Evolutionary conservation across 2,797 vertebrate genomes (phyloP), one percentile per base, ranked within the genome.

Genomic region (Stomatorhinus walkeri): DNA sequence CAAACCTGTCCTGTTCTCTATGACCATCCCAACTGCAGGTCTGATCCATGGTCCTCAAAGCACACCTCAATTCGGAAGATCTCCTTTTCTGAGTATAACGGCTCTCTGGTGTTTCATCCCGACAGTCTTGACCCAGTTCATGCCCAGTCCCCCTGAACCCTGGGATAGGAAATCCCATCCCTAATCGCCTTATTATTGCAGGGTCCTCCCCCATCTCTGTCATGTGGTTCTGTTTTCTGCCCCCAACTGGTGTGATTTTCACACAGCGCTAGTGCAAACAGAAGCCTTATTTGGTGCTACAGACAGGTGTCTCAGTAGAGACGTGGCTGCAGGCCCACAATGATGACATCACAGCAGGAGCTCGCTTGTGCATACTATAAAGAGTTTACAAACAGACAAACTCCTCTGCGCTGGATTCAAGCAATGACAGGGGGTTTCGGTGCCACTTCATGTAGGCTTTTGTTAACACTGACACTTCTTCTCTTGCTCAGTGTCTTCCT

Each of bases 401-500:
- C 40, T 84, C 40, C 79, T 46, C 79, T 49, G 46, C 40, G 79
- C 49, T 84, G 52, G 49, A 88, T 46, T 72, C 16, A 68, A 4
- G 56, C 36, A 87, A 46, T 24, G 22, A 10, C 12, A 36, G 46
- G 48, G 56, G 46, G 49, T n/a, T 61, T 10, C 32, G 89, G 43
- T 6, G 90, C 87, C 59, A 90, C 8, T 48, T 12, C 3, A 1
- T 5, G 9, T 16, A 8, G 28, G 64, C 8, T 22, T 90, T 91
- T 92, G 91, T 93, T 90, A 96, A 92, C 95, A 96, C 92, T 95
- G 94, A 92, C 95, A 96, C 91, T 94, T 94, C 91, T 93, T 95
- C 79, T 94, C 94, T 0, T 92, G 93, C 87, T 95, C 91, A 0
- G 93, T 87, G 36, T 91, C 94, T 0, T 94, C 88, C 1, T 95